These are phyloP conservation scores for Gonocerus acuteangulatus DNA, from an alignment of 2,888 invertebrate species.

Conservation along the genomic window DNA sequence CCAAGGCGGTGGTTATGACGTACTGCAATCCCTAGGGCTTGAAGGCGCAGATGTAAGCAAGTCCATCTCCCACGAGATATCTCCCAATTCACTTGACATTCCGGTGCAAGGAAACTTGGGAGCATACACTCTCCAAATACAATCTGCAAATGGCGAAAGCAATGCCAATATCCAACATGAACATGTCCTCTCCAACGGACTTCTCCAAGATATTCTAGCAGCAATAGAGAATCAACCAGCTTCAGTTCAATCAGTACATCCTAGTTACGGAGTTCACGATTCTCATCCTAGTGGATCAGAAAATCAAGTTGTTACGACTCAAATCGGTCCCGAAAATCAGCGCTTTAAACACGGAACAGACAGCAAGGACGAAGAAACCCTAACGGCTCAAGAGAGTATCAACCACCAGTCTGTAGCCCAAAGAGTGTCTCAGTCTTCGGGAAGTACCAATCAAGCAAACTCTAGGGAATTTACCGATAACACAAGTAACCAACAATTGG, in stretches of 20 bases:
- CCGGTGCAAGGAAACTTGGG: conserved; percentile 51
- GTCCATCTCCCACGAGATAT: conserved; percentile 37
- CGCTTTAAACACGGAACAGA: conserved; percentile 12
- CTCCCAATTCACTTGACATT: conserved; percentile 43
- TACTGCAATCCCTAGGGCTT: conserved; percentile 38
- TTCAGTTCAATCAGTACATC: conserved; percentile 20
- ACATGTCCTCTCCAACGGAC: conserved; percentile 67
- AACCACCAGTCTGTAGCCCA: conserved; percentile 10
- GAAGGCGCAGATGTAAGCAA: conserved; percentile 35
- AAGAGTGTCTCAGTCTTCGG: background rate
- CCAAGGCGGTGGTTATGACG: conserved; percentile 22
- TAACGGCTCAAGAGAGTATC: conserved; percentile 32
- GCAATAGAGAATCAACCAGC: conserved; percentile 61
- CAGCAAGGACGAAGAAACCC: conserved; percentile 18
- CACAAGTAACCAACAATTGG: no score
- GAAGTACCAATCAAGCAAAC: background rate
- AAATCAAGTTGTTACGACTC: background rate
- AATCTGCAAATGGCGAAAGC: conserved; percentile 50
- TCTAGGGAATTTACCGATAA: no score
- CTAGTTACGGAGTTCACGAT: conserved; percentile 24
- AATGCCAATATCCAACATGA: conserved; percentile 57
- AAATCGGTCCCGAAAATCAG: conserved; percentile 13
- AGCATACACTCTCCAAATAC: conserved; percentile 68
- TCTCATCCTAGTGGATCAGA: conserved; percentile 22
- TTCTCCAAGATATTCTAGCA: conserved; percentile 70